Percentiles rank a stretch among this genome's conserved stretches.
Evolutionary conservation across 2,113 vertebrate genomes (phyloP).

Genomic region (Sinocyclocheilus rhinocerous): DNA sequence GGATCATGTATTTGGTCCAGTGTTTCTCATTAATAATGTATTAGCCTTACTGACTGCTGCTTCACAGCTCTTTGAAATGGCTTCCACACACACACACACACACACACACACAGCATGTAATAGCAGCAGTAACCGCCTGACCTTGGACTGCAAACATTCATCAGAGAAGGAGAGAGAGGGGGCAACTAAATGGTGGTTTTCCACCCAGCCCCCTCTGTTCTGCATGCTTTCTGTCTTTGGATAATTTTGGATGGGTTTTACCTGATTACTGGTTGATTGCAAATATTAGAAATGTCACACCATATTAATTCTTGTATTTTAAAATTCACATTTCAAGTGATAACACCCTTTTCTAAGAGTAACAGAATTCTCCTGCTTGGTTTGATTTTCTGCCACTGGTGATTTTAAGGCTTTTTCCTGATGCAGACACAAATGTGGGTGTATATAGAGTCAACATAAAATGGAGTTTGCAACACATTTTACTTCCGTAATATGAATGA

Average conservation of each 20-base stretch:
- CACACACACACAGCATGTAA: constrained; percentile 10
- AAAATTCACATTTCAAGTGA: background rate
- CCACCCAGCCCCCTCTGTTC: background rate
- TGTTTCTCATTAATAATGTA: constrained; percentile 63
- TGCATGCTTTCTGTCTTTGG: background rate
- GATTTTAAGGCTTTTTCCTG: background rate
- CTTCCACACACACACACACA: constrained; percentile 28
- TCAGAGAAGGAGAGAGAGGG: constrained; percentile 19
- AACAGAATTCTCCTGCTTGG: background rate
- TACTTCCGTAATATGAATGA: background rate
- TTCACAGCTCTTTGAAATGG: constrained; percentile 65
- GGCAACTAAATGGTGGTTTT: constrained; percentile 48
- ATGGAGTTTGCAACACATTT: background rate
- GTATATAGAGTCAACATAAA: background rate
- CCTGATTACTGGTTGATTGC: background rate
- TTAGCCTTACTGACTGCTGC: constrained; percentile 51
- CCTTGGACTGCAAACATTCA: constrained; percentile 46
- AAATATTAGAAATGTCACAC: background rate
- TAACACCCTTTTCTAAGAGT: constrained; percentile 4
- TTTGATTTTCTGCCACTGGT: background rate
- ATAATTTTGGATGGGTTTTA: background rate
- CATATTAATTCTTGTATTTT: background rate
- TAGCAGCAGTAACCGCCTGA: constrained; percentile 48
- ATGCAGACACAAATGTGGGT: background rate
- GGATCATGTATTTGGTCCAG: constrained; percentile 58